These are phyloP conservation scores for Nasonia vitripennis DNA, from an alignment of 1,140 invertebrate genomes.

Conservation along the genomic window DNA sequence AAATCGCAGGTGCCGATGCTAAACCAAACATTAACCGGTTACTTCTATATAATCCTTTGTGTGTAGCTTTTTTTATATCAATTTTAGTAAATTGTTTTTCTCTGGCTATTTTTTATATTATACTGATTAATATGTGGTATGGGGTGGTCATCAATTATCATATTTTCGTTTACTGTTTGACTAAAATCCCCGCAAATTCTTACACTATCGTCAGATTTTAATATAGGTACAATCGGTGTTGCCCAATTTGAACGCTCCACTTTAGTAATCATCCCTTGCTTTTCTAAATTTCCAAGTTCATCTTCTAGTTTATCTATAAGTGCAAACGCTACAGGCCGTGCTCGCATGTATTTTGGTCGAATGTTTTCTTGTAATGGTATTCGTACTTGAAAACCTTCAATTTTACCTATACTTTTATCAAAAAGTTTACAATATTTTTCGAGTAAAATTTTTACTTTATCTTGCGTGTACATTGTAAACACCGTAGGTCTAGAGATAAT, in stretches of 20 bases:
- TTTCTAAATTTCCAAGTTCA: neutral
- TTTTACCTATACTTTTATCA: conserved; percentile 5
- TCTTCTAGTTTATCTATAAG: neutral
- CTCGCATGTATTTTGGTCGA: neutral
- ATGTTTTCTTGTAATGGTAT: neutral
- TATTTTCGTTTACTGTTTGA: neutral
- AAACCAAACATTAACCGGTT: neutral
- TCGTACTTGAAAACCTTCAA: neutral
- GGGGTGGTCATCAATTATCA: neutral
- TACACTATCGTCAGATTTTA: neutral
- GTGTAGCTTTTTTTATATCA: neutral
- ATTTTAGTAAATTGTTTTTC: neutral
- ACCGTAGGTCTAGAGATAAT: neutral
- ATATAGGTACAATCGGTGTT: neutral
- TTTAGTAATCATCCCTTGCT: neutral
- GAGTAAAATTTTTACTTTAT: neutral
- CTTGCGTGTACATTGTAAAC: neutral
- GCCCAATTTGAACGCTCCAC: neutral
- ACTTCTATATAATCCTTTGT: neutral
- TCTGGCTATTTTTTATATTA: neutral
- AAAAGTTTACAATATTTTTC: neutral
- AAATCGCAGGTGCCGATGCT: neutral
- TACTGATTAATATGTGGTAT: neutral
- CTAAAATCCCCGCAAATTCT: neutral
- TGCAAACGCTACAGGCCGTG: neutral